Base-by-base conservation (phyloP, 1,140 invertebrate species). In the Drosophila sp. region DNA sequence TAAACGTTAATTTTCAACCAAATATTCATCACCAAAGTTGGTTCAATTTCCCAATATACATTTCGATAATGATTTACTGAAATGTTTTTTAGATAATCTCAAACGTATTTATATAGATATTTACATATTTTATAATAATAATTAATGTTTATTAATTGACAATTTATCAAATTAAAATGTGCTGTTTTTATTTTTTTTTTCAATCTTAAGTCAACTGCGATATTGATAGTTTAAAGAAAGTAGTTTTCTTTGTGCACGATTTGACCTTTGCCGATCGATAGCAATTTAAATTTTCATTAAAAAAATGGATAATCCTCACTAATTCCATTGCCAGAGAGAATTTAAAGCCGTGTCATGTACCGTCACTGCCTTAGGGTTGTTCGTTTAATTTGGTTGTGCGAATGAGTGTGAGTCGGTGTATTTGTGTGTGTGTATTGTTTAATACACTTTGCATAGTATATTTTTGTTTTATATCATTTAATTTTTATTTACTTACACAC, bases 401-500 rank as follows among this genome's bases (percentile, higher is more conserved):
- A 13, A 2, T 36, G 36, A 13, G 36, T 38, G 36, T 46, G 13
- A 53, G 70, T 4, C 8, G 4, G n/a, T 36, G 36, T 38, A n/a
- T 38, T 11, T 38, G 36, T 38, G 36, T 38, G 65, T 65, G 48
- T 32, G 38, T 48, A 9, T 56, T 57, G 46, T 59, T 13, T 40
- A 58, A 57, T 43, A 45, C 14, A 40, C 32, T 67, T 9, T 56
- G n/a, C 41, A 6, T 46, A 9, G n/a, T 48, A 6, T 46, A 9
- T 29, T 48, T 72, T 62, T 50, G 45, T 69, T 61, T 66, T 51
- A 63, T 76, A 53, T 38, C 75, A 82, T 87, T 86, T 82, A 81
- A 87, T 81, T 86, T 86, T 63, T 87, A 87, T 86, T 86, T 86
- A 50, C 70, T 59, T 61, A 64, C 69, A 72, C 62, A 62, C 61